These are phyloP conservation scores for Drosophila borborema DNA, from an alignment of 2,888 invertebrate genomes.

Conservation along the genomic window DNA sequence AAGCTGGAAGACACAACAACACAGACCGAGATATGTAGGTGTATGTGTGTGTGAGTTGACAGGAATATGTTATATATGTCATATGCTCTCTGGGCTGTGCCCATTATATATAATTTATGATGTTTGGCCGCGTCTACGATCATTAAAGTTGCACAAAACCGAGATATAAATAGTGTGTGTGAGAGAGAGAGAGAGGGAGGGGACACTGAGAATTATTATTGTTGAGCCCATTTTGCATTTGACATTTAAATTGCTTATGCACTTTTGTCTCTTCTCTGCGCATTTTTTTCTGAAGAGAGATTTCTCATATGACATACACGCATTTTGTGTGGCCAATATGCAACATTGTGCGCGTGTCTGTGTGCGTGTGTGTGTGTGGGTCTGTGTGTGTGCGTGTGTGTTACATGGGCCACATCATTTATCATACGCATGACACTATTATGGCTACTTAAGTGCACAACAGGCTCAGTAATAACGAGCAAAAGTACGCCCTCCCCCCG, in stretches of 20 bases:
- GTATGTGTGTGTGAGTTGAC: constrained; percentile 26
- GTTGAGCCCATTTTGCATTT: constrained; percentile 58
- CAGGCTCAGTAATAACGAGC: constrained; percentile 60
- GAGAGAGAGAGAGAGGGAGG: neutral
- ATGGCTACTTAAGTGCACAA: constrained; percentile 69
- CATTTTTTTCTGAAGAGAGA: constrained; percentile 51
- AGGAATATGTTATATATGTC: constrained; percentile 47
- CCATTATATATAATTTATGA: constrained; percentile 56
- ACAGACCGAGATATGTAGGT: neutral
- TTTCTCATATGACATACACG: constrained; percentile 62
- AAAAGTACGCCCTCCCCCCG: constrained; percentile 13
- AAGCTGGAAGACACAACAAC: constrained; percentile 4
- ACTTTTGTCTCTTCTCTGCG: constrained; percentile 44
- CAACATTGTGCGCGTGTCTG: neutral
- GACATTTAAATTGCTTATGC: constrained; percentile 65
- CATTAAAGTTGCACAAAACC: constrained; percentile 58
- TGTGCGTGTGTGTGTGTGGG: neutral
- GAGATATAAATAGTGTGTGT: neutral
- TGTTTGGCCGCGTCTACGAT: constrained; percentile 46
- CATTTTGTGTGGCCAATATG: constrained; percentile 59
- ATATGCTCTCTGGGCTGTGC: constrained; percentile 36
- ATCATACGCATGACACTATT: constrained; percentile 69
- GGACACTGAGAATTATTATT: constrained; percentile 53
- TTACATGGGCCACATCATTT: constrained; percentile 64
- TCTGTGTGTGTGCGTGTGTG: constrained; percentile 24